These are phyloP conservation scores for Corythoichthys intestinalis DNA, from an alignment of 2,113 vertebrate species.

Conservation along the genomic window DNA sequence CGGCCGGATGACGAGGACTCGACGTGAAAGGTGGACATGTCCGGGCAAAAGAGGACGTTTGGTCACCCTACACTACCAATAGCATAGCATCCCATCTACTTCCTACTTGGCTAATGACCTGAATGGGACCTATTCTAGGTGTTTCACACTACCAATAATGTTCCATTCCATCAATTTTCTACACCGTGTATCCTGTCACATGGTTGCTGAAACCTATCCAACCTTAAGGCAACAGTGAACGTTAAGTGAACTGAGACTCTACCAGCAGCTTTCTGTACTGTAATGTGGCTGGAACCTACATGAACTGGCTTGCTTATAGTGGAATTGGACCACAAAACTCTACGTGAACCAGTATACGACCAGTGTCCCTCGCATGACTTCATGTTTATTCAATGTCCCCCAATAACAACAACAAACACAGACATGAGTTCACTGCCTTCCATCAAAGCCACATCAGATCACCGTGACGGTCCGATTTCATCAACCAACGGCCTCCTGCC, in stretches of 20 bases:
- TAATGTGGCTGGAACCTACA: background rate
- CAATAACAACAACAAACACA: conserved; percentile 31
- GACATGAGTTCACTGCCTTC: conserved; percentile 21
- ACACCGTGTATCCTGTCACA: background rate
- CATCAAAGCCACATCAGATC: conserved; percentile 34
- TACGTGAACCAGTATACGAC: background rate
- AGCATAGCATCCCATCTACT: background rate
- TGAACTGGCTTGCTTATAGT: background rate
- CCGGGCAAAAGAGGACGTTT: no score
- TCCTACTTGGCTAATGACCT: background rate
- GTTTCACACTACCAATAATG: background rate
- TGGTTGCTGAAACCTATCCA: no score
- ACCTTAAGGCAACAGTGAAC: no score
- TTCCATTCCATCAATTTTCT: background rate
- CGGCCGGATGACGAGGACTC: no score
- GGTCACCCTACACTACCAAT: background rate
- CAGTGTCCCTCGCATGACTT: background rate
- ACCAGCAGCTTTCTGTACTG: background rate
- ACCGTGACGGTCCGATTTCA: conserved; percentile 34
- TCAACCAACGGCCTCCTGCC: conserved; percentile 26
- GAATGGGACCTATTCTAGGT: background rate
- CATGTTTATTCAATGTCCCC: conserved; percentile 21
- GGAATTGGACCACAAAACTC: background rate
- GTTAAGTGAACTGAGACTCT: background rate
- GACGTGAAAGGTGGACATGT: no score